Evolutionary conservation across 30 jellyfish, hydroid and myxozoan species (phyloP).

Genomic region (Phacellophora camtschatica): DNA sequence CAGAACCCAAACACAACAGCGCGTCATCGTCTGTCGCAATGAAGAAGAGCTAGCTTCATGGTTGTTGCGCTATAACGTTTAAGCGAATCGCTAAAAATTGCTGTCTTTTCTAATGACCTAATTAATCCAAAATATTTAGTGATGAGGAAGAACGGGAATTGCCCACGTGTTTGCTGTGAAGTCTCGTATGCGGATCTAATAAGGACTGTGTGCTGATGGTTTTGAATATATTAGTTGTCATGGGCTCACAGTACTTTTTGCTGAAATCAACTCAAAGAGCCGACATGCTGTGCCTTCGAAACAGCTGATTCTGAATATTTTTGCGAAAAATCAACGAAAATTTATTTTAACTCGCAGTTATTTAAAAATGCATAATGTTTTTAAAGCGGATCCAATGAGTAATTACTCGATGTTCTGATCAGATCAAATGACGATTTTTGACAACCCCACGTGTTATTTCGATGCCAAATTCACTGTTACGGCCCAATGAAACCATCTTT

Average conservation of each 20-base stretch:
- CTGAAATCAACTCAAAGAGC: constrained; percentile 23
- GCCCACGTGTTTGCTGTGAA: constrained; percentile 65
- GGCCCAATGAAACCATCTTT: neutral
- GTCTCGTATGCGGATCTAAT: constrained; percentile 1
- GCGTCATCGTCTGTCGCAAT: neutral
- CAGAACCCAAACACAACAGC: constrained; percentile 28
- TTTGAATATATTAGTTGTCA: constrained; percentile 40
- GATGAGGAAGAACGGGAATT: constrained; percentile 49
- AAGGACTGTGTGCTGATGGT: constrained; percentile 39
- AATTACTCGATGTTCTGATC: neutral
- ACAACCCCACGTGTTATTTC: neutral
- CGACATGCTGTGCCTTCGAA: constrained; percentile 42
- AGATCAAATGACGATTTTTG: neutral
- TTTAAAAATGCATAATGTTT: neutral
- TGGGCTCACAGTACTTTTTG: constrained; percentile 60
- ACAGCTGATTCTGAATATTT: constrained; percentile 41
- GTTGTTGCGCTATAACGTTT: constrained; percentile 2
- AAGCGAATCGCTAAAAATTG: constrained; percentile 10
- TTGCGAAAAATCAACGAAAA: neutral
- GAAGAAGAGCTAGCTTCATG: neutral
- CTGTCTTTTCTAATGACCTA: constrained; percentile 64
- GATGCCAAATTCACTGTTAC: neutral
- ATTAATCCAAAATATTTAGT: constrained; percentile 45
- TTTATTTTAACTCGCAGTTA: constrained; percentile 4
- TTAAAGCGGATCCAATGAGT: constrained; percentile 20